A percentile compares a stretch with the other conserved stretches of the same genome.
Conservation (phyloP, 2,113 vertebrate species). For the Phyllostomus discolor region DNA sequence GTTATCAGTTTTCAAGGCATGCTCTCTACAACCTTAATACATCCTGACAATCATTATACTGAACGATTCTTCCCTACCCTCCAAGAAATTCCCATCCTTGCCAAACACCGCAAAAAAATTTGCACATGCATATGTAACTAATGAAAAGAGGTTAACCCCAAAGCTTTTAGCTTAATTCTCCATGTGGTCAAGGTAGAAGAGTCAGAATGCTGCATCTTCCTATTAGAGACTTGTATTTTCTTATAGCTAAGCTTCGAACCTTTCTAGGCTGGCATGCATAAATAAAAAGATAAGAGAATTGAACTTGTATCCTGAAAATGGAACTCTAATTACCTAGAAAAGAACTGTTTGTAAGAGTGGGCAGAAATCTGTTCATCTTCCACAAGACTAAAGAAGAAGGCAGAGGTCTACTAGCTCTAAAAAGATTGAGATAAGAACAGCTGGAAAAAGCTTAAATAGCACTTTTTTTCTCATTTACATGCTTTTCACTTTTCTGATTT, state of each 20-base stretch:
- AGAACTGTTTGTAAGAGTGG: not conserved
- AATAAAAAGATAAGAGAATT: slow-evolving; percentile 62
- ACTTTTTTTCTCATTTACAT: slow-evolving; percentile 47
- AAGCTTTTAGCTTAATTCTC: slow-evolving; percentile 61
- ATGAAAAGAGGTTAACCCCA: slow-evolving; percentile 42
- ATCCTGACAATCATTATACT: slow-evolving; percentile 49
- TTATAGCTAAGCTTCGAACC: not conserved
- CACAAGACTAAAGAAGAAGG: slow-evolving; percentile 12
- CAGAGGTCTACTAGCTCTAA: slow-evolving; percentile 42
- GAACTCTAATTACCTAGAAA: slow-evolving; percentile 38
- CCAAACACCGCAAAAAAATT: slow-evolving; percentile 35
- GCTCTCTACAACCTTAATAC: slow-evolving; percentile 43
- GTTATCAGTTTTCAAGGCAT: slow-evolving; percentile 61
- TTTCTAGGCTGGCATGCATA: slow-evolving; percentile 39
- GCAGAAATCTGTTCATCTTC: slow-evolving; percentile 52
- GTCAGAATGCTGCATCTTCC: not conserved
- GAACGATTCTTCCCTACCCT: not conserved
- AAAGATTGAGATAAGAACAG: slow-evolving; percentile 36
- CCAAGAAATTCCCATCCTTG: slow-evolving; percentile 1
- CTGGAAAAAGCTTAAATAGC: slow-evolving; percentile 19
- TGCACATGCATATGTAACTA: slow-evolving; percentile 21
- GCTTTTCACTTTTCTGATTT: slow-evolving; percentile 47
- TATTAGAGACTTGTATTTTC: not conserved
- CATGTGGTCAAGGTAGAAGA: not conserved
- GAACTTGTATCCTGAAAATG: slow-evolving; percentile 33